Evolutionary conservation across 2,888 invertebrate genomes (phyloP).

Genomic region (Parnassius apollo): DNA sequence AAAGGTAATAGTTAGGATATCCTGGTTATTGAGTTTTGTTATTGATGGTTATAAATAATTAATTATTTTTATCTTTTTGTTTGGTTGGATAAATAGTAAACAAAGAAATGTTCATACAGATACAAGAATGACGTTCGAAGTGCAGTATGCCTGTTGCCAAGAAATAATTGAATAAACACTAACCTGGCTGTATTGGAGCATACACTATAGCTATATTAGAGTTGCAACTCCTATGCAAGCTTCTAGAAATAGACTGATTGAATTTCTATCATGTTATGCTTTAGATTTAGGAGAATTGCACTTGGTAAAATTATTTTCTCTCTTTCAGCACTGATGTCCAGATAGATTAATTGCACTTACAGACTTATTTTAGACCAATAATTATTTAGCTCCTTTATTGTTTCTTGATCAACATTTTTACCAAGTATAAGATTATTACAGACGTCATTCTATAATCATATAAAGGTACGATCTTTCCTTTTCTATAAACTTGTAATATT

Average conservation of each 20-base stretch:
- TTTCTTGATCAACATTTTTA: no score
- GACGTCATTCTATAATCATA: constrained; percentile 24
- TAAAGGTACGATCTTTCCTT: not conserved
- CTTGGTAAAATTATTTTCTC: no score
- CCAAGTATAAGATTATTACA: constrained; percentile 12
- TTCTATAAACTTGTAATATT: not conserved
- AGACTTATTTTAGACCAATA: no score
- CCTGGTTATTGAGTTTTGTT: constrained; percentile 53
- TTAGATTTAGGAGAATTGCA: no score
- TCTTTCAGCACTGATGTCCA: no score
- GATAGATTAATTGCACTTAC: no score
- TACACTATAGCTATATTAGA: no score
- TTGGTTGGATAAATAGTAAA: constrained; percentile 37
- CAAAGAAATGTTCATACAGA: constrained; percentile 27
- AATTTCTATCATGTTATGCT: no score
- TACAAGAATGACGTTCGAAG: constrained; percentile 13
- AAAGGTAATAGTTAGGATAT: constrained; percentile 57
- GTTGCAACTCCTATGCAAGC: no score
- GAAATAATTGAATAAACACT: not conserved
- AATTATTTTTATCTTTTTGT: constrained; percentile 53
- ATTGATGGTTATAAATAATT: constrained; percentile 44
- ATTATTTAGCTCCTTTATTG: no score
- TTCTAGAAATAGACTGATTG: no score
- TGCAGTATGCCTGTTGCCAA: not conserved
- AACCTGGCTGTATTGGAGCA: no score